phyloP scores from a whole-genome alignment of 2,888 invertebrate genomes.

The Caenorhabditis doughertyi region DNA sequence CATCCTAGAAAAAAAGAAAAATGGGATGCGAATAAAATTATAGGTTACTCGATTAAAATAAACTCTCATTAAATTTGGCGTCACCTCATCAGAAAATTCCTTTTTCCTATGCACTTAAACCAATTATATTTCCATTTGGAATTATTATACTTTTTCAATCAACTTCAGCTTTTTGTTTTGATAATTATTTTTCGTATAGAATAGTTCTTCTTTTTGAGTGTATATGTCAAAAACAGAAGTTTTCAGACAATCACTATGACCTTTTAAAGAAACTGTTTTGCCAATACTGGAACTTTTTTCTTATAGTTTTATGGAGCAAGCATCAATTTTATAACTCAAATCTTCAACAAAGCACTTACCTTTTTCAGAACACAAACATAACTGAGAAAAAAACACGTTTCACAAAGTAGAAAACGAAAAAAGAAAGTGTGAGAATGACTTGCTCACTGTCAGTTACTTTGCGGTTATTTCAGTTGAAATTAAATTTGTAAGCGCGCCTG shows the following conservation, averaged over 20 bases:
- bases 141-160: not conserved
- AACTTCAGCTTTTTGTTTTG: too few relatives aligned
- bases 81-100: not conserved
- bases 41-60: slow-evolving; percentile 8
- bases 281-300: too few relatives aligned
- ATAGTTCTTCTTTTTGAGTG: too few relatives aligned
- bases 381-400: too few relatives aligned
- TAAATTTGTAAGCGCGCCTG: slow-evolving; percentile 35
- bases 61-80: slow-evolving; percentile 2
- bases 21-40: not conserved
- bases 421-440: slow-evolving; percentile 7
- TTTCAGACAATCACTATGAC: too few relatives aligned
- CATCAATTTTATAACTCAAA: too few relatives aligned
- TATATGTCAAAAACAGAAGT: too few relatives aligned
- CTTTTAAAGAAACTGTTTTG: too few relatives aligned
- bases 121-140: not conserved
- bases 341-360: too few relatives aligned
- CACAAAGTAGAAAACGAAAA: not conserved
- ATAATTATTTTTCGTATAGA: too few relatives aligned
- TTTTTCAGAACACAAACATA: too few relatives aligned
- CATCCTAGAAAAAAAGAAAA: slow-evolving; percentile 76
- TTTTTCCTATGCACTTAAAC: not conserved
- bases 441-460: slow-evolving; percentile 24
- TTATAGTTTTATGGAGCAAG: too few relatives aligned
- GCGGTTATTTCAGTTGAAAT: slow-evolving; percentile 42